A percentile compares a stretch with the other conserved stretches of the same genome.
These are phyloP conservation scores for Tigriopus californicus DNA, from an alignment of 2,888 invertebrate species.

Conservation along the genomic window DNA sequence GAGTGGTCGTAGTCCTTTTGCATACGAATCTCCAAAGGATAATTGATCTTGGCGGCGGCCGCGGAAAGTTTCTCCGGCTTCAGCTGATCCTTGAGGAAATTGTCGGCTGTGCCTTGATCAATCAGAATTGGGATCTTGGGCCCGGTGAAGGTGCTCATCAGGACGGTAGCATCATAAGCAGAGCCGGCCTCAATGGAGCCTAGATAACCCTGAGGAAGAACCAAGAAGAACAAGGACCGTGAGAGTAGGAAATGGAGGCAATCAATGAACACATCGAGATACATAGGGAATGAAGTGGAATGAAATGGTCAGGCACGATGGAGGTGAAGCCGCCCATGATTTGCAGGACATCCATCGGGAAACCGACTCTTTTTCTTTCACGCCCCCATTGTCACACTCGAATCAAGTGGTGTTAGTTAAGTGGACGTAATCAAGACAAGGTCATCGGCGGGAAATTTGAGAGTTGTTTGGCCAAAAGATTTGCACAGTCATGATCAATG, in stretches of 20 bases:
- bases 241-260: neutral
- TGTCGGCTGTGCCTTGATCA: slow-evolving; percentile 73
- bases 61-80: slow-evolving; percentile 61
- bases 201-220: slow-evolving; percentile 38
- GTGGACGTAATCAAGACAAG: no score
- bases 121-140: slow-evolving; percentile 62
- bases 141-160: slow-evolving; percentile 62
- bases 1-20: slow-evolving; percentile 84
- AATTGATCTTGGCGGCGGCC: slow-evolving; percentile 27
- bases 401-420: no score
- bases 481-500: no score
- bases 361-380: no score
- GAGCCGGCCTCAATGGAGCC: slow-evolving; percentile 47
- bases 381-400: no score
- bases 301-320: no score
- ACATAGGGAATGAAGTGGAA: neutral
- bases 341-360: no score
- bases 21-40: slow-evolving; percentile 39
- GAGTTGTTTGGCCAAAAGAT: no score
- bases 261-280: neutral
- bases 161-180: slow-evolving; percentile 70
- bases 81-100: slow-evolving; percentile 56
- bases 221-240: neutral
- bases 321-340: no score
- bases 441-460: no score